Conservation (phyloP, 2,113 vertebrate species). For the Alces alces region DNA sequence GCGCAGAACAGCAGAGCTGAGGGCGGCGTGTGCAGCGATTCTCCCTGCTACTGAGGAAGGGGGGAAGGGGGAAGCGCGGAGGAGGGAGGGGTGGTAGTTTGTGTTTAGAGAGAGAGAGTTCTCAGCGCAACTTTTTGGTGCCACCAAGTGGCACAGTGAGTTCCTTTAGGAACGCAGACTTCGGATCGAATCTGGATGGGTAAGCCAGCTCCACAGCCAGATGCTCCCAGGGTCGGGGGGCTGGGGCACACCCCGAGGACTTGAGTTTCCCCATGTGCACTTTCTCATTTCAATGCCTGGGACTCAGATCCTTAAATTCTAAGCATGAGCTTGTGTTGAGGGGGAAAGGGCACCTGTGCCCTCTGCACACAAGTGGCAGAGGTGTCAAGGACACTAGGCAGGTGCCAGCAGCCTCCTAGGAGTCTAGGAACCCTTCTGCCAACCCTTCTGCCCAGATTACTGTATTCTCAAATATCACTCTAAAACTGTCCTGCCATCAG, state of each 20-base stretch:
- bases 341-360: not conserved
- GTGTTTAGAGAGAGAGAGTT: slow-evolving; percentile 74
- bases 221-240: not conserved
- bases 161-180: slow-evolving; percentile 72
- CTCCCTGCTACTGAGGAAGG: slow-evolving; percentile 55
- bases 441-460: not conserved
- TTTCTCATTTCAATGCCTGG: not conserved
- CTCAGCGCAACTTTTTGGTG: slow-evolving; percentile 82
- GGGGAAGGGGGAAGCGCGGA: slow-evolving; percentile 45
- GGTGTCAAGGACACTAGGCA: not conserved
- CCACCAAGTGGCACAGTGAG: slow-evolving; percentile 83
- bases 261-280: not conserved
- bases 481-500: not conserved
- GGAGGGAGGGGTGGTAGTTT: slow-evolving; percentile 74
- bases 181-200: slow-evolving; percentile 46
- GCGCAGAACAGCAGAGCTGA: slow-evolving; percentile 65
- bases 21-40: slow-evolving; percentile 61
- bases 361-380: slow-evolving; percentile 26
- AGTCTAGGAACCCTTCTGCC: not conserved
- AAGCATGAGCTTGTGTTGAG: not conserved
- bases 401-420: not conserved
- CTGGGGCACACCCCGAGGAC: not conserved
- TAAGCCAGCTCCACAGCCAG: not conserved
- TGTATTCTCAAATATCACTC: not conserved
- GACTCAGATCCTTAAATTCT: not conserved